phyloP scores from a whole-genome alignment of 2,113 vertebrate species.

The Cyanoramphus novaezelandiae region DNA sequence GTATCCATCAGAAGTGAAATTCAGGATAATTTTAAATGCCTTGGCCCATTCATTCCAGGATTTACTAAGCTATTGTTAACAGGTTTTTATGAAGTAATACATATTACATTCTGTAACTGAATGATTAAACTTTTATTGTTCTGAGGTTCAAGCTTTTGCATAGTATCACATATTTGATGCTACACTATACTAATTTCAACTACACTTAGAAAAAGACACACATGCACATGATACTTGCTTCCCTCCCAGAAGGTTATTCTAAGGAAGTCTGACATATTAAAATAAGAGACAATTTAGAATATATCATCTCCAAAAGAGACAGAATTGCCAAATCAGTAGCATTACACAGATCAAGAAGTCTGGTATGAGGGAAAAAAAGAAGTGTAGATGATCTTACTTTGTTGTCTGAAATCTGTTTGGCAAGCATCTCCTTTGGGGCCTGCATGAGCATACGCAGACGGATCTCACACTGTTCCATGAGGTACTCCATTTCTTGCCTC shows the following conservation, averaged over 20 bases:
- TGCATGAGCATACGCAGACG: conserved; percentile 82
- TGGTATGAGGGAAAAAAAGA: too few relatives aligned
- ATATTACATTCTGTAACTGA: neutral
- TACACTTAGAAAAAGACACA: neutral
- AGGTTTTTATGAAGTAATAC: neutral
- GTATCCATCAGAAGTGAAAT: neutral
- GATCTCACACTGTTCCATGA: conserved; percentile 86
- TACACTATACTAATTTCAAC: neutral
- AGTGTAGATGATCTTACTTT: conserved; percentile 75
- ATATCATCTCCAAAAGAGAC: neutral
- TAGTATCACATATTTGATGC: neutral
- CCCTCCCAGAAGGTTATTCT: neutral
- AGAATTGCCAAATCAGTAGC: neutral
- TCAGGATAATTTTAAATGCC: neutral
- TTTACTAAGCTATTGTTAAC: neutral
- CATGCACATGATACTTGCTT: neutral
- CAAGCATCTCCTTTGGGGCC: conserved; percentile 79
- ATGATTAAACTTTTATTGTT: neutral
- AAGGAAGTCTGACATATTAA: neutral
- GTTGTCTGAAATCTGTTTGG: conserved; percentile 86
- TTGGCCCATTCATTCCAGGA: neutral
- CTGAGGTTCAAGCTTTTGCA: neutral
- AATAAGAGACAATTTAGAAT: neutral
- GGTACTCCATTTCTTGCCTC: conserved; percentile 81
- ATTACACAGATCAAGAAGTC: neutral